These are phyloP conservation scores for Copidosoma aretas DNA, from an alignment of 2,888 invertebrate genomes.

Conservation along the genomic window DNA sequence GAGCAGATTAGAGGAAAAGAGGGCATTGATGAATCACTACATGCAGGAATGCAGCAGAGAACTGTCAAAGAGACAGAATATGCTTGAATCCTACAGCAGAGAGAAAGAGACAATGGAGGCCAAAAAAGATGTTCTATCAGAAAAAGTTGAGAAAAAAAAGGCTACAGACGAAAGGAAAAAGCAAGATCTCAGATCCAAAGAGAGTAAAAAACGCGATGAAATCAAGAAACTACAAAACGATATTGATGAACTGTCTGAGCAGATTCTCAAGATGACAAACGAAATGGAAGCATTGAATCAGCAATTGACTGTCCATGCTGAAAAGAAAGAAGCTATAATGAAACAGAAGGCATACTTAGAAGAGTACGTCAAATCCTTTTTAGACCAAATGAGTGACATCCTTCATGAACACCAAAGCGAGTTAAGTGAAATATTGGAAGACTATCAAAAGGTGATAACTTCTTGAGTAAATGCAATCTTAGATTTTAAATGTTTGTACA, in stretches of 20 bases:
- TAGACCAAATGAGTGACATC: slow-evolving; percentile 47
- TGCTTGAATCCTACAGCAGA: slow-evolving; percentile 33
- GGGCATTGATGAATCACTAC: slow-evolving; percentile 43
- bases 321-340: slow-evolving; percentile 49
- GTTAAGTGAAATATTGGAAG: slow-evolving; percentile 14
- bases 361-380: slow-evolving; percentile 48
- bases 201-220: slow-evolving; percentile 46
- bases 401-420: slow-evolving; percentile 45
- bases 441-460: neutral
- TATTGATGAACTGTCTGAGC: slow-evolving; percentile 43
- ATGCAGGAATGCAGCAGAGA: slow-evolving; percentile 40
- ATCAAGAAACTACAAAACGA: slow-evolving; percentile 47
- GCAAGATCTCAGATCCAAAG: slow-evolving; percentile 42
- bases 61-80: slow-evolving; percentile 25
- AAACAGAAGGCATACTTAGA: slow-evolving; percentile 46
- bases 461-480: no score
- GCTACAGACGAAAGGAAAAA: slow-evolving; percentile 35
- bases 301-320: slow-evolving; percentile 47
- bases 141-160: slow-evolving; percentile 36
- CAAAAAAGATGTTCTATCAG: slow-evolving; percentile 34
- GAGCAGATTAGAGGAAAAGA: slow-evolving; percentile 45
- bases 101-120: slow-evolving; percentile 36
- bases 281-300: slow-evolving; percentile 38
- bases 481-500: no score
- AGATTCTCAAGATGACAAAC: slow-evolving; percentile 36